Evolutionary conservation across 2,113 vertebrate genomes (phyloP), one percentile per base, ranked within the genome.

Genomic region (Nansenia antarctica): DNA sequence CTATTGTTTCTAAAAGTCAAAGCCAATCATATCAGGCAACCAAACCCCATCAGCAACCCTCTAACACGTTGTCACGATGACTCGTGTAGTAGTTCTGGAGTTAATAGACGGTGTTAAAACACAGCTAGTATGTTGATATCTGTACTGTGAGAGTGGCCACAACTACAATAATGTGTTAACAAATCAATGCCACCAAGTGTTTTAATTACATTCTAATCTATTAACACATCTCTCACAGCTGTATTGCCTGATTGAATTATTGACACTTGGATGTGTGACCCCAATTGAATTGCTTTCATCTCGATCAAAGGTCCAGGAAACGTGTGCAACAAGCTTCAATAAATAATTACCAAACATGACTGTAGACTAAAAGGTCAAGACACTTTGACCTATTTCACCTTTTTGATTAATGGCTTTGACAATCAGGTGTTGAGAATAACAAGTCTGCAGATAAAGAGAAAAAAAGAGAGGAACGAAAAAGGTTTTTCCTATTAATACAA

Each of bases 191-290:
- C 67, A 59, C 57, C 45, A 58, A 79, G 69, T 57, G 67, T 80
- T 42, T 81, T 88, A 85, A 87, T 88, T 86, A 85, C 73, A 71
- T 68, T 68, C 39, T 24, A 69, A 77, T 85, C 75, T 59, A 71
- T 78, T 72, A 66, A 77, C 70, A 82, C 83, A 87, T 83, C 70
- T 82, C 72, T 70, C 49, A 45, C 68, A 62, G 82, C 57, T 42
- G 73, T 59, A 82, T 73, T 73, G 64, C 63, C 42, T 69, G 55
- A 77, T 62, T 77, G 67, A 65, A 74, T 70, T 87, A 87, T 82
- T 83, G 74, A 65, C 77, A 83, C 62, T 67, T 81, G 20, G 53
- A 37, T 62, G 20, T 52, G 66, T 62, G 70, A 86, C 70, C n/a
- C 71, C 61, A 62, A 77, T 71, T 80, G 77, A 54, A 70, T 61